A percentile compares a stretch with the other conserved stretches of the same genome.
These are phyloP conservation scores for Benthosema pterotum DNA, from an alignment of 2,797 vertebrate species.

Conservation along the genomic window DNA sequence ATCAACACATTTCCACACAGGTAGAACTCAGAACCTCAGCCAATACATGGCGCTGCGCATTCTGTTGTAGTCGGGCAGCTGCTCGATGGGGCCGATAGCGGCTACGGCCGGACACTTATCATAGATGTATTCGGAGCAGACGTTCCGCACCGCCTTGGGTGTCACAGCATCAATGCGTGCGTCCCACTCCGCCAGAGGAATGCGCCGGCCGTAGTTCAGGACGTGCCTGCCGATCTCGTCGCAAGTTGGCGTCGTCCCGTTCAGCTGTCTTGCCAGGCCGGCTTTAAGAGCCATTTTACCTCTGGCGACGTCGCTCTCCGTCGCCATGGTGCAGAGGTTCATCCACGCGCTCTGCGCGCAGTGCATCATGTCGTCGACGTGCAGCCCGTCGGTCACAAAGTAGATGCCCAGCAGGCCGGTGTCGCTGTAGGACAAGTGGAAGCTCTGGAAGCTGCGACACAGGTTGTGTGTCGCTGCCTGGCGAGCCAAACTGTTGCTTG, in stretches of 20 bases:
- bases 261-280: slow-evolving; percentile 88
- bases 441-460: slow-evolving; percentile 94
- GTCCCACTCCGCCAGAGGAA: slow-evolving; percentile 93
- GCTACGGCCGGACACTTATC: slow-evolving; percentile 94
- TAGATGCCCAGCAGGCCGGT: slow-evolving; percentile 92
- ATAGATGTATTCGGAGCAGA: slow-evolving; percentile 94
- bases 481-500: slow-evolving; percentile 88
- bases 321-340: slow-evolving; percentile 93
- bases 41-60: slow-evolving; percentile 96
- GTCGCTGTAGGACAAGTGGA: slow-evolving; percentile 92
- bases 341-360: slow-evolving; percentile 94
- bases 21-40: slow-evolving; percentile 87
- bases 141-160: slow-evolving; percentile 82
- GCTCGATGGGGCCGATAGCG: slow-evolving; percentile 90
- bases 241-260: slow-evolving; percentile 93
- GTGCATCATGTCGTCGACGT: slow-evolving; percentile 90
- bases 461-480: slow-evolving; percentile 83
- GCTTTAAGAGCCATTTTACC: slow-evolving; percentile 90
- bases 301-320: slow-evolving; percentile 89
- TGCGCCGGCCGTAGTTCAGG: slow-evolving; percentile 88
- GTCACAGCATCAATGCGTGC: slow-evolving; percentile 90
- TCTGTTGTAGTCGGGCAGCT: slow-evolving; percentile 97
- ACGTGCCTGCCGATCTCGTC: slow-evolving; percentile 93
- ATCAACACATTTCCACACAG: neutral
- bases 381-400: slow-evolving; percentile 85